These are phyloP conservation scores for Schizopygopsis pylzovi DNA, from an alignment of 2,797 vertebrate genomes.

Conservation along the genomic window DNA sequence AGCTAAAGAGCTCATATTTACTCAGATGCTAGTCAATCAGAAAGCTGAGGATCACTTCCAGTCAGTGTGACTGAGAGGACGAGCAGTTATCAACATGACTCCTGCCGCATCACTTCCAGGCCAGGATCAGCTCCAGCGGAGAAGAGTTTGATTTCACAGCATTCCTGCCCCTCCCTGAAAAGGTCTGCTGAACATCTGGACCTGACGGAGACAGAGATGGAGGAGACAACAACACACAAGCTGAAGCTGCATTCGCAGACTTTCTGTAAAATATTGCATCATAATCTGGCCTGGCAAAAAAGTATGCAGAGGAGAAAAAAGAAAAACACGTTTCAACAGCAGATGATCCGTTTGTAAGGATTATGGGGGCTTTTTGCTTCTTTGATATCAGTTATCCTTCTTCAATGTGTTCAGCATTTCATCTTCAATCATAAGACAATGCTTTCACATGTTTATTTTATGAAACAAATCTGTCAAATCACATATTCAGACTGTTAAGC, in stretches of 20 bases:
- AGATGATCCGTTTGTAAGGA: slow-evolving; percentile 3
- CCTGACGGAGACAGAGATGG: slow-evolving; percentile 22
- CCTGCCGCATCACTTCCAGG: slow-evolving; percentile 54
- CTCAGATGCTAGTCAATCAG: not conserved
- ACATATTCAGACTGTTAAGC: not conserved
- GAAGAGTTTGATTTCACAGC: slow-evolving; percentile 70
- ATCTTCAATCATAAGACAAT: not conserved
- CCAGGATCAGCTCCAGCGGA: slow-evolving; percentile 54
- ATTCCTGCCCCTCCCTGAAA: slow-evolving; percentile 76
- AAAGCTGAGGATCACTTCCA: not conserved
- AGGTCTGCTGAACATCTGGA: slow-evolving; percentile 78
- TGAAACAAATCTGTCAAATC: not conserved
- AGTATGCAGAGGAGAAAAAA: slow-evolving; percentile 33
- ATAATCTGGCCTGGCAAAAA: slow-evolving; percentile 15
- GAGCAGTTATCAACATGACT: slow-evolving; percentile 36
- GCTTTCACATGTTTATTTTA: not conserved
- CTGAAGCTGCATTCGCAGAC: slow-evolving; percentile 10
- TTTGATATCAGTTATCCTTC: slow-evolving; percentile 15
- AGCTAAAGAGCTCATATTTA: not conserved
- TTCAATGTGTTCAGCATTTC: not conserved
- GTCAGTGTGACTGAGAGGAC: not conserved
- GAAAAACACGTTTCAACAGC: not conserved
- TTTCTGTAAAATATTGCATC: slow-evolving; percentile 21
- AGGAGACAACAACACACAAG: not conserved
- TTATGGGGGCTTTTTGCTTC: not conserved